These are phyloP conservation scores for Hirundo rustica DNA, from an alignment of 2,797 vertebrate species.

Conservation along the genomic window DNA sequence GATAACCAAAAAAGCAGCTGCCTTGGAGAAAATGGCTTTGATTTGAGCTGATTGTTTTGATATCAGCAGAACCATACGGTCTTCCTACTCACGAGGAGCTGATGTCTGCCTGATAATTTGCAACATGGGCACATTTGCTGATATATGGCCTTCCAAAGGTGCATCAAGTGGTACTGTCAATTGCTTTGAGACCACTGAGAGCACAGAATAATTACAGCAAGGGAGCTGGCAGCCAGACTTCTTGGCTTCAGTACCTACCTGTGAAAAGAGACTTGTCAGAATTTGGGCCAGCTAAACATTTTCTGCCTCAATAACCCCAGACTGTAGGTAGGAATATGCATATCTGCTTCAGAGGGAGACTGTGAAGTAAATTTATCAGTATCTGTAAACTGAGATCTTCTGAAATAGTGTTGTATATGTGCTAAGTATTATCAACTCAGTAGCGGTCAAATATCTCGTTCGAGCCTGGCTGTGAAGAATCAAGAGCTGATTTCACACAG, in stretches of 20 bases:
- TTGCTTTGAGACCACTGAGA: not conserved
- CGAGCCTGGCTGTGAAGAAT: not conserved
- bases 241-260: not conserved
- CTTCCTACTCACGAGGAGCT: not conserved
- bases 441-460: not conserved
- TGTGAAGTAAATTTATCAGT: not conserved
- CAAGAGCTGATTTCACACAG: not conserved
- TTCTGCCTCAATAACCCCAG: not conserved
- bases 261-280: not conserved
- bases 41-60: constrained; percentile 12
- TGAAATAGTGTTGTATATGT: not conserved
- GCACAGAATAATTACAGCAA: not conserved
- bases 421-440: constrained; percentile 16
- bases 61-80: not conserved
- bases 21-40: not conserved
- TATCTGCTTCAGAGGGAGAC: not conserved
- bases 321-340: not conserved
- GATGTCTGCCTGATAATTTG: constrained; percentile 30
- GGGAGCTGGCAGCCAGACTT: not conserved
- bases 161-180: not conserved
- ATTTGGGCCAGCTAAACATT: not conserved
- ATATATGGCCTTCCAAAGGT: constrained; percentile 15
- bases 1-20: constrained; percentile 45
- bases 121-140: not conserved
- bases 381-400: constrained; percentile 5